These are phyloP conservation scores for Sipha maydis DNA, from an alignment of 2,888 invertebrate species.

Conservation along the genomic window DNA sequence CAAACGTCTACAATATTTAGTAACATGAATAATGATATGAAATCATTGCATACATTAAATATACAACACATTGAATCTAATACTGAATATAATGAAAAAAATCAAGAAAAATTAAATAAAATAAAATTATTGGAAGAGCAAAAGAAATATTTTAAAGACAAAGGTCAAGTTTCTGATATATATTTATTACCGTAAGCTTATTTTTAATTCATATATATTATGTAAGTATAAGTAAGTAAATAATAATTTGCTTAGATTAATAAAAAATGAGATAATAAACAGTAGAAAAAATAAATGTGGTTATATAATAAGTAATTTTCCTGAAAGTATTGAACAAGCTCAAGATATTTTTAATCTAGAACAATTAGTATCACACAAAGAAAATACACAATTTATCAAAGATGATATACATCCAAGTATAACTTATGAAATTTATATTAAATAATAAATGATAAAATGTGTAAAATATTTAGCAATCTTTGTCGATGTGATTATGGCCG, in stretches of 20 bases:
- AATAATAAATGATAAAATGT: neutral
- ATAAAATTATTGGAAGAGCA: constrained; percentile 45
- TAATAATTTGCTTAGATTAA: neutral
- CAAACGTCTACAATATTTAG: neutral
- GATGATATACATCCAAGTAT: constrained; percentile 45
- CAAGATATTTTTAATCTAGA: constrained; percentile 38
- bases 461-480: constrained; percentile 30
- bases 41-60: neutral
- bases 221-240: neutral
- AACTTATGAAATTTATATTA: neutral
- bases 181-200: constrained; percentile 40
- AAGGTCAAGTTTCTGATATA: constrained; percentile 38
- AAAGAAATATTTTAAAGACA: constrained; percentile 35
- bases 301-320: constrained; percentile 49
- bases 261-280: constrained; percentile 38
- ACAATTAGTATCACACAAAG: neutral
- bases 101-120: neutral
- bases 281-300: constrained; percentile 15
- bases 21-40: neutral
- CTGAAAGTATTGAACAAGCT: constrained; percentile 51
- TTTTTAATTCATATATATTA: neutral
- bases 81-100: constrained; percentile 7
- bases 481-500: constrained; percentile 37
- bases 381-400: neutral
- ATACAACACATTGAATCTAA: neutral